These are phyloP conservation scores for Procambarus clarkii DNA, from an alignment of 1,140 invertebrate species.

Conservation along the genomic window DNA sequence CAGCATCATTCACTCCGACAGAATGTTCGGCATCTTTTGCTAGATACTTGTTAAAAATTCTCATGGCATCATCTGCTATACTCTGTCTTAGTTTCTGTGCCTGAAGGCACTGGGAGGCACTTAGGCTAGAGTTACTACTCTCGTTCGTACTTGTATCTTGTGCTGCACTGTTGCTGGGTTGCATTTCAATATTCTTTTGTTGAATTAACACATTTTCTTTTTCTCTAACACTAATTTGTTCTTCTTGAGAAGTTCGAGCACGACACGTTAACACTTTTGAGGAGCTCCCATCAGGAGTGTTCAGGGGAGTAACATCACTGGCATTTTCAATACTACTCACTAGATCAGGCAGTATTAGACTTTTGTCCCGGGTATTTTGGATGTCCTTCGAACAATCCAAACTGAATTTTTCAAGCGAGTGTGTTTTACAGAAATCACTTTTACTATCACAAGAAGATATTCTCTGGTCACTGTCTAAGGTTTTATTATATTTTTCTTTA, in stretches of 20 bases:
- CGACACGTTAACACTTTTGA: constrained; percentile 21
- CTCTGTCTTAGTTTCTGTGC: constrained; percentile 30
- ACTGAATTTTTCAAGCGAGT: background rate
- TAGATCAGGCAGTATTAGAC: constrained; percentile 48
- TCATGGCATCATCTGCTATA: constrained; percentile 53
- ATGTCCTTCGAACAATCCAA: background rate
- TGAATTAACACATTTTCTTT: background rate
- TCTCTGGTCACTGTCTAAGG: background rate
- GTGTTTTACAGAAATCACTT: background rate
- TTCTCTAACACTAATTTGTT: background rate
- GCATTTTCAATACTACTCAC: constrained; percentile 55
- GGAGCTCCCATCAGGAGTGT: constrained; percentile 36
- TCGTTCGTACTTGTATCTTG: background rate
- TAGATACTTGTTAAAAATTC: constrained; percentile 54
- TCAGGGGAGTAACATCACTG: constrained; percentile 53
- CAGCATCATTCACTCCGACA: constrained; percentile 21
- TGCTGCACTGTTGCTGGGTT: background rate
- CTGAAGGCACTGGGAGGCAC: background rate
- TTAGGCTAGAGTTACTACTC: background rate
- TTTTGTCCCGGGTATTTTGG: background rate
- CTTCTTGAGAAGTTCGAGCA: constrained; percentile 9
- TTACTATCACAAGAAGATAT: background rate
- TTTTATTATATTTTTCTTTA: background rate
- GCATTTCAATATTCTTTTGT: background rate
- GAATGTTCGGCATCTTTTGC: constrained; percentile 34